Base-by-base conservation (phyloP, 37 sponge, comb jelly and placozoan species). In the Amphimedon queenslandica region DNA sequence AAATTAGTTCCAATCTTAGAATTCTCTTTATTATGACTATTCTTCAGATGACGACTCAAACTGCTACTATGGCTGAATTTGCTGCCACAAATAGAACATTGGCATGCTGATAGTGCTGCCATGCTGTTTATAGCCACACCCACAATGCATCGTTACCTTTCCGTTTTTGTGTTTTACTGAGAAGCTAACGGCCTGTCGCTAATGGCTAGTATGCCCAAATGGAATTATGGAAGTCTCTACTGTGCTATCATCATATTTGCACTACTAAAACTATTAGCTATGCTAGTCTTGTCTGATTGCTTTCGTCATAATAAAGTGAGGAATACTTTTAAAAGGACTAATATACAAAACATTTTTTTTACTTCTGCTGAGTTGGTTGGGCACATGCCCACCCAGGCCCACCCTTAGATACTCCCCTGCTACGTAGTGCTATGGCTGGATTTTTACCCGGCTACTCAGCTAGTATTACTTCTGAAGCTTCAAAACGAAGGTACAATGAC, bases 401-500 rank as follows among this genome's bases (percentile, higher is more conserved):
- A n/a, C n/a, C n/a, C n/a, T n/a, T n/a, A n/a, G n/a, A n/a, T n/a
- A n/a, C n/a, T n/a, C n/a, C n/a, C n/a, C n/a, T n/a, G n/a, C n/a
- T n/a, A n/a, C n/a, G n/a, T n/a, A n/a, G n/a, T n/a, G 53, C 13
- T 47, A 47, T 47, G 53, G 53, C 53, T 47, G 53, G 53, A 47
- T 47, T 47, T 47, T 18, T 47, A 47, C 53, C 53, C 13, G 74
- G 65, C 25, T 75, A 75, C 42, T 36, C 28, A 21, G 75, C 37
- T 4, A 21, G 58, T 55, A 32, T 78, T 6, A 56, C 70, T 30
- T 27, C 31, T 30, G 30, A 38, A 3, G 31, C 16, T 10, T 70
- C 71, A 6, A 67, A 69, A 37, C 16, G 32, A n/a, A 57, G 82
- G 56, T 80, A 80, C 65, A 25, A 24, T 27, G 74, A 80, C 5